phyloP scores from a whole-genome alignment of 2,113 vertebrate genomes.

The Gorsachius goisagi region DNA sequence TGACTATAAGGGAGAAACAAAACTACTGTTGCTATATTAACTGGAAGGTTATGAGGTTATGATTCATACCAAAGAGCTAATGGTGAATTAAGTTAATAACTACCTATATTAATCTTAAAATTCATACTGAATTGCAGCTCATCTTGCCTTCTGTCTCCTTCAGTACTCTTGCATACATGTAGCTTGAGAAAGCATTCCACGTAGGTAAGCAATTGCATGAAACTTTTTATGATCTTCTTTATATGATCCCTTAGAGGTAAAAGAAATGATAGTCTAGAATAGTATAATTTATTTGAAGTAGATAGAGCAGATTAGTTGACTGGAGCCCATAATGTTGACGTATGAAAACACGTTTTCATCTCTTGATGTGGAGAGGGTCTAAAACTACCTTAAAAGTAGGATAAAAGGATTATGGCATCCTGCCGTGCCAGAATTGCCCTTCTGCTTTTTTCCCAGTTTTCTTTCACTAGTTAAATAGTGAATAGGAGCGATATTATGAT shows the following conservation, averaged over 20 bases:
- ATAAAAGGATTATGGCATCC: not conserved
- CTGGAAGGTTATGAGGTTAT: not conserved
- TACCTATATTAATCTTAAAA: not conserved
- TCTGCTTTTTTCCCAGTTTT: not conserved
- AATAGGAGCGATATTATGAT: not conserved
- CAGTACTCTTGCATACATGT: not conserved
- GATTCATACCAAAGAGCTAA: not conserved
- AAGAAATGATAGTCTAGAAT: not conserved
- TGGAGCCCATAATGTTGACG: not conserved
- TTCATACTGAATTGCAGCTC: not conserved
- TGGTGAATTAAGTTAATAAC: not conserved
- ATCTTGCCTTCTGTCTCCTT: not conserved
- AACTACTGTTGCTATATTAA: not conserved
- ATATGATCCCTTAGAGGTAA: not conserved
- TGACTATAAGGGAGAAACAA: not conserved
- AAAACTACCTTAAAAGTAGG: not conserved
- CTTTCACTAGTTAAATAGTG: not conserved
- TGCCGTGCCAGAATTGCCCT: not conserved
- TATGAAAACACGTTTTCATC: not conserved
- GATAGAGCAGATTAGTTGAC: not conserved
- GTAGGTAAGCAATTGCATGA: not conserved
- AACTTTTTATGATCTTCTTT: not conserved
- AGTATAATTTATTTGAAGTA: not conserved
- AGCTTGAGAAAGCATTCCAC: not conserved
- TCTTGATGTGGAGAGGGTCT: not conserved